A percentile compares a stretch with the other conserved stretches of the same genome.
phyloP scores from a whole-genome alignment of 1,140 invertebrate genomes.

The Euura saliciscinereae region DNA sequence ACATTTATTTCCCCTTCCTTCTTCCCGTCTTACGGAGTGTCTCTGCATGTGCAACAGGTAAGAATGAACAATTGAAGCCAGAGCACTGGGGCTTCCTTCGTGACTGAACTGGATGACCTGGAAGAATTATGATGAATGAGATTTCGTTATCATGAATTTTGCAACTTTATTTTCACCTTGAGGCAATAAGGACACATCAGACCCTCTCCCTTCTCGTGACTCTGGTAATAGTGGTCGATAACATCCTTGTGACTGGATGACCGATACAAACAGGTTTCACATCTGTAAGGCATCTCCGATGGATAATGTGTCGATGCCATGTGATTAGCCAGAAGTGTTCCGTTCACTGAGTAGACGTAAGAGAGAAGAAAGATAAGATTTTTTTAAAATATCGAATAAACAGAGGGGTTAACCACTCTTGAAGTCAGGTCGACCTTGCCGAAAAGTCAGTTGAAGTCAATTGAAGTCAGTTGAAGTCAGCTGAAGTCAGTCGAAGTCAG shows the following conservation, averaged over 20 bases:
- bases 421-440: too few species aligned
- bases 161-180: conserved; percentile 59
- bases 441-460: too few species aligned
- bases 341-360: conserved; percentile 33
- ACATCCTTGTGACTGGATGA: conserved; percentile 76
- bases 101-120: conserved; percentile 44
- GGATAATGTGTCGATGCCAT: conserved; percentile 77
- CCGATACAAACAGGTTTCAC: conserved; percentile 74
- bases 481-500: too few species aligned
- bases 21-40: conserved; percentile 56
- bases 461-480: too few species aligned
- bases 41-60: conserved; percentile 57
- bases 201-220: conserved; percentile 66
- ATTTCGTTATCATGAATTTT: background rate
- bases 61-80: conserved; percentile 44
- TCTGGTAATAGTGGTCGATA: conserved; percentile 74
- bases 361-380: background rate
- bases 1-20: conserved; percentile 68
- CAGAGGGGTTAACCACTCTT: too few species aligned
- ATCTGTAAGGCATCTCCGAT: conserved; percentile 80
- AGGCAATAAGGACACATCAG: conserved; percentile 78
- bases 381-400: too few species aligned
- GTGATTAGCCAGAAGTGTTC: conserved; percentile 70
- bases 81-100: conserved; percentile 39
- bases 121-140: conserved; percentile 12